These are phyloP conservation scores for Neolamprologus toae DNA, from an alignment of 2,113 vertebrate genomes.

Conservation along the genomic window DNA sequence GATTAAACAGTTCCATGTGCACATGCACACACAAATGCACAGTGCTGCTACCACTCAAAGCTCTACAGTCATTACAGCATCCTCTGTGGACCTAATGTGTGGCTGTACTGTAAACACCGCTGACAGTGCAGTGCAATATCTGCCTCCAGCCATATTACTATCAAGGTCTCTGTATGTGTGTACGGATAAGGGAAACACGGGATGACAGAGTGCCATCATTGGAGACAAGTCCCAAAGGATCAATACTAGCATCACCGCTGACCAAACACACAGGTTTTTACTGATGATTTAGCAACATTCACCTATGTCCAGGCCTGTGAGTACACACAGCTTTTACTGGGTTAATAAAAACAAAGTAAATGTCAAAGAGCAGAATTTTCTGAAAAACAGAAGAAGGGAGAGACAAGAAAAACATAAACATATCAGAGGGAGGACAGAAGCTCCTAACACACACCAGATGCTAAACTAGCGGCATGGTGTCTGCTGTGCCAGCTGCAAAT, in stretches of 20 bases:
- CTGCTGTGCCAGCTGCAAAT: slow-evolving; percentile 21
- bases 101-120: slow-evolving; percentile 11
- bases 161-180: neutral
- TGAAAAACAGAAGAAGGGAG: neutral
- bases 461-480: neutral
- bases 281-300: neutral
- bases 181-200: neutral
- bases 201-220: slow-evolving; percentile 3
- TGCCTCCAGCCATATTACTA: neutral
- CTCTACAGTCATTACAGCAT: neutral
- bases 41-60: neutral
- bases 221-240: neutral
- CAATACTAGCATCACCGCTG: neutral
- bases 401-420: neutral
- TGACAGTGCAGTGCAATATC: slow-evolving; percentile 22
- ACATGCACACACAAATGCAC: neutral
- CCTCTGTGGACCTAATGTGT: slow-evolving; percentile 13
- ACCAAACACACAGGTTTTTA: neutral
- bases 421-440: neutral
- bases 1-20: neutral
- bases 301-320: neutral
- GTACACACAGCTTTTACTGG: neutral
- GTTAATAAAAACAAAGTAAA: neutral
- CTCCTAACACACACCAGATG: slow-evolving; percentile 1
- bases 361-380: neutral